Evolutionary conservation across 1,140 invertebrate genomes (phyloP), one percentile per base, ranked within the genome.

Genomic region (Pachypeltis micranthus): DNA sequence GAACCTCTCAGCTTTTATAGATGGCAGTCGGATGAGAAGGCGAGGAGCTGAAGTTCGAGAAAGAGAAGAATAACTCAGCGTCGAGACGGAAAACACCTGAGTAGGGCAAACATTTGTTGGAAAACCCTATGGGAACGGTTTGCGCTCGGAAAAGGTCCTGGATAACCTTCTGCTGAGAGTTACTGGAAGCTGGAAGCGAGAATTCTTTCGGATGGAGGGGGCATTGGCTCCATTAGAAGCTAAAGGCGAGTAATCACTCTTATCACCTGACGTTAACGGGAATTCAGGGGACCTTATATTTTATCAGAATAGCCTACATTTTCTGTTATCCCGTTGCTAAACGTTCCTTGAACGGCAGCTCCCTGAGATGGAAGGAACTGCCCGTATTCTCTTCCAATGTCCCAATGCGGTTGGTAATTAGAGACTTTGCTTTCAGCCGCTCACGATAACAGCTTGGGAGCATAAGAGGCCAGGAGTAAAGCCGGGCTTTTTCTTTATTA

Each of bases 251-350:
- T 51, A 51, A 51, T 51, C 47, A 51, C 47, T 51, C 47, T 51
- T 51, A 51, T 51, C 47, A 51, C 47, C 47, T 51, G 47, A 51
- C 47, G 47, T 21, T 51, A 51, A 51, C 47, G 47, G 12, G 47
- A 51, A 51, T 51, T 51, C 47, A 51, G 47, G 47, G 47, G 47
- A 51, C 47, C 23, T 21, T 51, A 51, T 51, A 51, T 51, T 51
- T 51, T 51, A 51, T 21, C 21, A 21, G 47, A 39, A 39, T 51
- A 21, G 47, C n/a, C n/a, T n/a, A n/a, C n/a, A n/a, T n/a, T n/a
- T n/a, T n/a, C n/a, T n/a, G n/a, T n/a, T n/a, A n/a, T n/a, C n/a
- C n/a, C n/a, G n/a, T n/a, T n/a, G n/a, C n/a, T n/a, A n/a, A n/a
- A n/a, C n/a, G n/a, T n/a, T n/a, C n/a, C n/a, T n/a, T n/a, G n/a